Conservation (phyloP, 2,113 vertebrate species). For the Rhinopomastus cyanomelas region DNA sequence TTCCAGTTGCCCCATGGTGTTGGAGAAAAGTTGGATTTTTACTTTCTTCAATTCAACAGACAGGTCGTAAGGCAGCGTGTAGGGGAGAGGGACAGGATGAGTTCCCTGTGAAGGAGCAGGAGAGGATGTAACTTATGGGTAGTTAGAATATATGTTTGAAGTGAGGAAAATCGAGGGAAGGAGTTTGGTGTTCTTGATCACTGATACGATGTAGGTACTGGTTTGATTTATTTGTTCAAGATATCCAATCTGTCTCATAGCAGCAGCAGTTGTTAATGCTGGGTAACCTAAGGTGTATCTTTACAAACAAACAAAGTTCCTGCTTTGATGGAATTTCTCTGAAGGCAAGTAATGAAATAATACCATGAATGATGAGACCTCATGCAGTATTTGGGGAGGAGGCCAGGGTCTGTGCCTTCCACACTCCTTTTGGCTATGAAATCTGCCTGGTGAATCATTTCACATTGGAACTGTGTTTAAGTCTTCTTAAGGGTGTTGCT, state of each 20-base stretch:
- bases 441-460: background rate
- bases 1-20: background rate
- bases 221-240: background rate
- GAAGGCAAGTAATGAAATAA: background rate
- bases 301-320: background rate
- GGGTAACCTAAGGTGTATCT: background rate
- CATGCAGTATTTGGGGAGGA: background rate
- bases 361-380: fast-evolving
- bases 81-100: background rate
- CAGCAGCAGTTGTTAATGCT: background rate
- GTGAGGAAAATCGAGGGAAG: fast-evolving
- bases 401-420: background rate
- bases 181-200: background rate
- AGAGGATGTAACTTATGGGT: background rate
- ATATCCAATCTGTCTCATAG: background rate
- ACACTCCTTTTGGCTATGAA: fast-evolving
- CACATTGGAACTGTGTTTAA: background rate
- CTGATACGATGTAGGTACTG: background rate
- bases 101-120: background rate
- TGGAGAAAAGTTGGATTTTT: background rate
- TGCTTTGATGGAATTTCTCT: background rate
- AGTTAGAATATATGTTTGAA: background rate
- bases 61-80: background rate
- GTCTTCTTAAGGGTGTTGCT: background rate
- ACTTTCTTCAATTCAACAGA: background rate